phyloP scores from a whole-genome alignment of 2,888 invertebrate genomes.

The Habroteleia sp. region DNA sequence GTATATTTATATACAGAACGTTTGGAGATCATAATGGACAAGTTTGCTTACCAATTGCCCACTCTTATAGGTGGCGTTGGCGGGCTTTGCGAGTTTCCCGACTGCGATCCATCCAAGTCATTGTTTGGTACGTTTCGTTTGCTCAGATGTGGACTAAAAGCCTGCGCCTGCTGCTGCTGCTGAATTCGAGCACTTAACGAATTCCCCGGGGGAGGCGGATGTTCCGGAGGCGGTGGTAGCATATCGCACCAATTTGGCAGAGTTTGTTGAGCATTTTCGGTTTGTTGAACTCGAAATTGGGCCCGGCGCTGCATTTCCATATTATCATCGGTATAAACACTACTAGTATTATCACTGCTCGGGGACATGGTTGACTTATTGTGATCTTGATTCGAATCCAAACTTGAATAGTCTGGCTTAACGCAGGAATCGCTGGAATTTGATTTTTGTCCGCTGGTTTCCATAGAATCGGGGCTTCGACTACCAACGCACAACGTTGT shows the following conservation, averaged over 20 bases:
- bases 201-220: slow-evolving; percentile 82
- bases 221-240: slow-evolving; percentile 85
- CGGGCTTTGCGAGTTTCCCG: slow-evolving; percentile 76
- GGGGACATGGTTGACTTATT: slow-evolving; percentile 79
- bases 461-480: slow-evolving; percentile 80
- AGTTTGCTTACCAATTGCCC: slow-evolving; percentile 68
- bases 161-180: slow-evolving; percentile 71
- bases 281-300: slow-evolving; percentile 64
- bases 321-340: slow-evolving; percentile 77
- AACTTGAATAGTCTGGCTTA: slow-evolving; percentile 79
- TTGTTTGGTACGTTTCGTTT: slow-evolving; percentile 74
- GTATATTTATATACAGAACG: neutral
- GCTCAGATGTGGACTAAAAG: slow-evolving; percentile 76
- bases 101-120: slow-evolving; percentile 73
- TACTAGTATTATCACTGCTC: slow-evolving; percentile 79
- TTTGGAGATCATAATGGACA: too few relatives aligned
- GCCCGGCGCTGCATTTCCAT: slow-evolving; percentile 73
- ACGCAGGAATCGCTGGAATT: slow-evolving; percentile 80
- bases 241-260: slow-evolving; percentile 85
- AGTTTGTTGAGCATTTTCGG: slow-evolving; percentile 58
- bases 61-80: slow-evolving; percentile 77
- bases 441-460: slow-evolving; percentile 79
- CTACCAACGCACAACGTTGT: slow-evolving; percentile 84
- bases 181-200: slow-evolving; percentile 71
- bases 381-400: slow-evolving; percentile 78